Percentiles rank a stretch among this genome's conserved stretches.
Conservation (phyloP, 2,888 invertebrate genomes). For the Xestia xanthographa region DNA sequence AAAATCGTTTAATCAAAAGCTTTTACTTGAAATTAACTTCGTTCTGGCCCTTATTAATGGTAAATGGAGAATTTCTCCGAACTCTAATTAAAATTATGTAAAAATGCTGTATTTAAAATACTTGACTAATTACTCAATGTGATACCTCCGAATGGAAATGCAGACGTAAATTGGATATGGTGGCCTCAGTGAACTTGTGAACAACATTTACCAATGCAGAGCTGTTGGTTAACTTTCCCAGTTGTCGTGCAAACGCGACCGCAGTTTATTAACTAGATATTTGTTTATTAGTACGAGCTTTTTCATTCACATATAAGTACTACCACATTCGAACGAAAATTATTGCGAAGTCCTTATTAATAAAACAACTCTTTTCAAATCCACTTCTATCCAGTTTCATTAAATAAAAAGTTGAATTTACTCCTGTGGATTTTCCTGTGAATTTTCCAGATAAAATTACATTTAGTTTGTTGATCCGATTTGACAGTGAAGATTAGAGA, state of each 20-base stretch:
- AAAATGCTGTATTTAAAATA: slow-evolving; percentile 7
- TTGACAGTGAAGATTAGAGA: slow-evolving; percentile 28
- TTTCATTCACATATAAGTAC: slow-evolving; percentile 29
- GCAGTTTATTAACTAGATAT: slow-evolving; percentile 34
- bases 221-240: slow-evolving; percentile 47
- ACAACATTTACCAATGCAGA: slow-evolving; percentile 45
- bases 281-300: slow-evolving; percentile 48
- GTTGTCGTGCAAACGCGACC: slow-evolving; percentile 38
- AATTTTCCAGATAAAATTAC: slow-evolving; percentile 31
- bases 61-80: not conserved
- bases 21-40: slow-evolving; percentile 6
- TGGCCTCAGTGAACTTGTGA: slow-evolving; percentile 45
- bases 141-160: slow-evolving; percentile 9
- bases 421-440: not conserved
- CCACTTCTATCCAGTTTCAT: not conserved
- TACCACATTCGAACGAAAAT: slow-evolving; percentile 20
- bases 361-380: slow-evolving; percentile 22
- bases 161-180: slow-evolving; percentile 39
- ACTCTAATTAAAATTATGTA: not conserved
- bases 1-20: slow-evolving; percentile 4
- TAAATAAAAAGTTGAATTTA: slow-evolving; percentile 25
- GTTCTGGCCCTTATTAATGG: not conserved
- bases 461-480: slow-evolving; percentile 31
- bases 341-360: slow-evolving; percentile 14
- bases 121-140: not conserved